A percentile compares a stretch with the other conserved stretches of the same genome.
Conservation (phyloP, 2,113 vertebrate genomes). For the Gobio gobio region DNA sequence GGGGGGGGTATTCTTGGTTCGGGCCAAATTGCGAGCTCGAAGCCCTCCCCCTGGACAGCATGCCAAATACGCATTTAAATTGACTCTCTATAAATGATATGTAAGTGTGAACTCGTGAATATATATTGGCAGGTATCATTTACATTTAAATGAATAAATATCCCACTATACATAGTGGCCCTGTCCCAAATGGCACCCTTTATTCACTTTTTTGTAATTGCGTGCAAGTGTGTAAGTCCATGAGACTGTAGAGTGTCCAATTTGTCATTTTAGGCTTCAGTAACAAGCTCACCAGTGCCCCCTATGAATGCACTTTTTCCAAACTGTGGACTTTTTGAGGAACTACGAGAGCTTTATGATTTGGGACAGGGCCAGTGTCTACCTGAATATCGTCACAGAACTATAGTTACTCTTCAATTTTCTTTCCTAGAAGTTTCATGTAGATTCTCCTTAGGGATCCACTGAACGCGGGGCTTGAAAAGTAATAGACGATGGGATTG, state of each 20-base stretch:
- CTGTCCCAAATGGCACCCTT: not conserved
- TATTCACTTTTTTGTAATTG: not conserved
- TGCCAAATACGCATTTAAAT: no score
- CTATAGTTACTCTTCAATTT: not conserved
- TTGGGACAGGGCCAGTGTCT: not conserved
- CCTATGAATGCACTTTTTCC: not conserved
- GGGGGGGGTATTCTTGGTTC: no score
- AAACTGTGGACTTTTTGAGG: not conserved
- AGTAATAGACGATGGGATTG: conserved; percentile 80
- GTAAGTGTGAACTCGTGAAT: no score
- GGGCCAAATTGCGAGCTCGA: no score
- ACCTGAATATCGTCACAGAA: not conserved
- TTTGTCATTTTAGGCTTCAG: not conserved
- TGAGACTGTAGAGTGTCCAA: not conserved
- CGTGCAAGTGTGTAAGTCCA: not conserved
- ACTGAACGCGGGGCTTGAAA: conserved; percentile 77
- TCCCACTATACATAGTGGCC: not conserved
- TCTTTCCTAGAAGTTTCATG: conserved; percentile 63
- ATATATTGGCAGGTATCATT: not conserved
- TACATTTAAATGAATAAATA: not conserved
- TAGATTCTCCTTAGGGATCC: conserved; percentile 66
- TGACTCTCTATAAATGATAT: no score
- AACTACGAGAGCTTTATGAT: not conserved
- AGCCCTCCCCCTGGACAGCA: no score
- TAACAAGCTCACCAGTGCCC: not conserved